Percentiles rank a stretch among this genome's conserved stretches.
Evolutionary conservation across 2,113 vertebrate species (phyloP).

Genomic region (Delphinapterus leucas): DNA sequence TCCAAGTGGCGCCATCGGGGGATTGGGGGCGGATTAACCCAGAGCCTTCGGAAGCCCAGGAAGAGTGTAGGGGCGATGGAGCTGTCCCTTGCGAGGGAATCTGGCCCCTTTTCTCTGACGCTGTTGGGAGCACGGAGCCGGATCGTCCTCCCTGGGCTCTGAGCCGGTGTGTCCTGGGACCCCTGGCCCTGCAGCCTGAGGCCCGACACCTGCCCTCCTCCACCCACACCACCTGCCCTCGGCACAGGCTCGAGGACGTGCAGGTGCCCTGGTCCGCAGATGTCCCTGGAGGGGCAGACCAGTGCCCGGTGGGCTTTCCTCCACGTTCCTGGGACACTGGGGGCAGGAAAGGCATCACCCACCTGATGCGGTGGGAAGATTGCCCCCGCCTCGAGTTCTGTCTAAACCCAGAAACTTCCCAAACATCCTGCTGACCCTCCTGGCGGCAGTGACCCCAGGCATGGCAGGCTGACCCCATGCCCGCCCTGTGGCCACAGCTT

Average conservation of each 20-base stretch:
- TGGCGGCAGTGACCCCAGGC: not conserved
- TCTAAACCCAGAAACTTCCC: not conserved
- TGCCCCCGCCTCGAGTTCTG: fast-evolving
- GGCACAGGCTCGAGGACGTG: not conserved
- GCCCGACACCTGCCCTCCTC: fast-evolving
- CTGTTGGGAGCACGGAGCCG: fast-evolving
- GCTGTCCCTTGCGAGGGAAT: not conserved
- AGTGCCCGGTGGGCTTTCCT: not conserved
- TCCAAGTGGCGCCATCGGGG: fast-evolving
- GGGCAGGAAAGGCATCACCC: not conserved
- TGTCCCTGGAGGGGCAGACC: fast-evolving
- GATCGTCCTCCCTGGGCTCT: not conserved
- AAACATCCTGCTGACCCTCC: not conserved
- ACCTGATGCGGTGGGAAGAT: not conserved
- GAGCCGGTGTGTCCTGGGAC: not conserved
- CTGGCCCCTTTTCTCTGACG: fast-evolving
- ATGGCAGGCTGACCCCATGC: fast-evolving
- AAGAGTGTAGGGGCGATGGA: not conserved
- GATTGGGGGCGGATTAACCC: fast-evolving
- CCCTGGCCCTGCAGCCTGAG: not conserved
- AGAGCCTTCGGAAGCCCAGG: too few species aligned
- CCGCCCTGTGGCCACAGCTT: too few species aligned
- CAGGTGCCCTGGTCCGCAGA: not conserved
- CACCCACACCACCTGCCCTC: not conserved
- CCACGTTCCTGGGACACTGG: not conserved